Conservation (phyloP, 2,113 vertebrate species). For the Ammodytes dubius region DNA sequence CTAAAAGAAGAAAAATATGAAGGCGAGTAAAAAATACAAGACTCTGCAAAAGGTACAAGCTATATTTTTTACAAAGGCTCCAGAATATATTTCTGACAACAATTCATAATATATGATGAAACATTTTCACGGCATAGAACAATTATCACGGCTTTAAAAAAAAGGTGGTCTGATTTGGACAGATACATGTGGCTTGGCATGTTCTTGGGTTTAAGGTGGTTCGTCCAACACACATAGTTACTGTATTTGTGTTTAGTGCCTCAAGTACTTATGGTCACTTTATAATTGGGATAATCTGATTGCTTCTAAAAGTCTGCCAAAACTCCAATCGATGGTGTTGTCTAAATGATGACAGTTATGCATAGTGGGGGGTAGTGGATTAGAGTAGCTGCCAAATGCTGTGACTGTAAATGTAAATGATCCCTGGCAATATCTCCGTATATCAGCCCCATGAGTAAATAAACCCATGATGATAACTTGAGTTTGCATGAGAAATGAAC, state of each 20-base stretch:
- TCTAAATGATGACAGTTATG: not conserved
- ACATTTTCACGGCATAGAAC: not conserved
- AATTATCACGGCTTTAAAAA: not conserved
- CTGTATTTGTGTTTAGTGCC: not conserved
- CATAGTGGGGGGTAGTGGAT: not conserved
- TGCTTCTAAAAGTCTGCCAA: not conserved
- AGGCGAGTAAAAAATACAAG: not conserved
- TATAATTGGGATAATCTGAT: not conserved
- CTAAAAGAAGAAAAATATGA: not conserved
- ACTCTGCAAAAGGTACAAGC: not conserved
- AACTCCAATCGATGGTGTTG: not conserved
- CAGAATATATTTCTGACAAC: not conserved
- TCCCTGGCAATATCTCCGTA: slow-evolving; percentile 21
- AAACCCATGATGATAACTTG: slow-evolving; percentile 32
- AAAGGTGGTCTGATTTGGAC: not conserved
- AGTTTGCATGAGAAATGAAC: slow-evolving; percentile 38
- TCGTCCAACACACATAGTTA: not conserved
- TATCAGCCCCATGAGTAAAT: slow-evolving; percentile 32
- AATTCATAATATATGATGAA: not conserved
- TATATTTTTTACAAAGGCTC: not conserved
- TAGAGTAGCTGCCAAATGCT: not conserved
- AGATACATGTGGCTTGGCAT: no score
- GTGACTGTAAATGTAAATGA: slow-evolving; percentile 32
- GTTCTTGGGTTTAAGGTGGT: not conserved
- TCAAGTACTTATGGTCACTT: not conserved